phyloP scores from a whole-genome alignment of 2,888 invertebrate species.

The Caenorhabditis angaria region DNA sequence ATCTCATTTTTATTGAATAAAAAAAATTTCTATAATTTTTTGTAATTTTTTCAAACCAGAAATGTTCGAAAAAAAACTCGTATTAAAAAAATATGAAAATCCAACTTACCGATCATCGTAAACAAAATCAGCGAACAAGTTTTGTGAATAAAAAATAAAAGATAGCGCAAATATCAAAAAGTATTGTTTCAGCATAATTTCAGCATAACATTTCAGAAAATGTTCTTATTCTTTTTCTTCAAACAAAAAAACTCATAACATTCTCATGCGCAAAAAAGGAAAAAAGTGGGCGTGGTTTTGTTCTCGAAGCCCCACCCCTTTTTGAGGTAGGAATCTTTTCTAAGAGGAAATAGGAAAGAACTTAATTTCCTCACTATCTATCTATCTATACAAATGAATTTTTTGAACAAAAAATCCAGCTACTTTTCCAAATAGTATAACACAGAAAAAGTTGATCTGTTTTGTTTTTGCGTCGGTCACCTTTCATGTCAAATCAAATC shows the following conservation, averaged over 20 bases:
- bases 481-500: slow-evolving; percentile 4
- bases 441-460: background rate
- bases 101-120: slow-evolving; percentile 1
- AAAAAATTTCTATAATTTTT: too few species aligned
- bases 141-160: background rate
- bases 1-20: too few species aligned
- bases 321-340: background rate
- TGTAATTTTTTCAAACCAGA: too few species aligned
- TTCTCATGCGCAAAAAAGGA: background rate
- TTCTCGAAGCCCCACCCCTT: background rate
- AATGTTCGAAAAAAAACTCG: too few species aligned
- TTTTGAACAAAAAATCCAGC: too few species aligned
- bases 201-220: too few species aligned
- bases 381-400: too few species aligned
- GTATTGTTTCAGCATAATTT: background rate
- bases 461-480: background rate
- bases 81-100: background rate
- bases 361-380: too few species aligned
- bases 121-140: background rate
- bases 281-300: background rate
- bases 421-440: too few species aligned
- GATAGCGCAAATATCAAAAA: background rate
- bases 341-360: background rate
- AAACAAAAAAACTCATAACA: background rate
- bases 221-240: background rate